These are phyloP conservation scores for Tragopan temminckii DNA, from an alignment of 2,797 vertebrate species.

Conservation along the genomic window DNA sequence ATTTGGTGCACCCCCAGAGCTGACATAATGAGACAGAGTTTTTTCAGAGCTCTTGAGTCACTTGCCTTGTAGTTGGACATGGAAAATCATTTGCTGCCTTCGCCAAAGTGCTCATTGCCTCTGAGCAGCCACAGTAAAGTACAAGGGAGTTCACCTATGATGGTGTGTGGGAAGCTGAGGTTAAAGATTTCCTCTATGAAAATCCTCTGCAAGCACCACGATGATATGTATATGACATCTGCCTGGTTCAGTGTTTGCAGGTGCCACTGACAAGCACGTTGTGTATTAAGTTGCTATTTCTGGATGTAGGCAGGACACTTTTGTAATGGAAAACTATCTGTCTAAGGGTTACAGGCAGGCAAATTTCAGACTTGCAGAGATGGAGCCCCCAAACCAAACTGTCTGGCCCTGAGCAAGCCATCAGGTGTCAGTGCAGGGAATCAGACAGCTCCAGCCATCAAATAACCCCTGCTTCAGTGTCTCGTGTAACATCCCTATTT, in stretches of 20 bases:
- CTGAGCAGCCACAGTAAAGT: neutral
- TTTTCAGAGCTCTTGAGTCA: neutral
- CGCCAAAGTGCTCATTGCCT: neutral
- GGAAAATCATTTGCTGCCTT: neutral
- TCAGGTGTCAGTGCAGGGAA: neutral
- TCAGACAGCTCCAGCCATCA: neutral
- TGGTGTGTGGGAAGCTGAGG: neutral
- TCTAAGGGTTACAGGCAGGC: neutral
- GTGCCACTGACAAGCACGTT: neutral
- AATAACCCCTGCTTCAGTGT: neutral
- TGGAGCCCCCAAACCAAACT: neutral
- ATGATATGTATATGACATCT: neutral
- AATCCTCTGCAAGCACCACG: neutral
- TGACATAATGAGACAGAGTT: accelerated
- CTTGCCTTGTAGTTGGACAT: neutral
- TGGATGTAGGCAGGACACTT: neutral
- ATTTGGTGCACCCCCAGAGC: neutral
- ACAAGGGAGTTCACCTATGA: neutral
- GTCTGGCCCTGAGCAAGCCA: neutral
- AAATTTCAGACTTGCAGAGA: neutral
- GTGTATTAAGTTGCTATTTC: neutral
- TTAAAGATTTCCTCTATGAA: neutral
- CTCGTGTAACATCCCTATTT: accelerated
- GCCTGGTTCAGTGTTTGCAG: neutral
- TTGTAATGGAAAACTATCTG: neutral